Evolutionary conservation across 2,113 vertebrate genomes (phyloP).

Genomic region (Phalacrocorax carbo): DNA sequence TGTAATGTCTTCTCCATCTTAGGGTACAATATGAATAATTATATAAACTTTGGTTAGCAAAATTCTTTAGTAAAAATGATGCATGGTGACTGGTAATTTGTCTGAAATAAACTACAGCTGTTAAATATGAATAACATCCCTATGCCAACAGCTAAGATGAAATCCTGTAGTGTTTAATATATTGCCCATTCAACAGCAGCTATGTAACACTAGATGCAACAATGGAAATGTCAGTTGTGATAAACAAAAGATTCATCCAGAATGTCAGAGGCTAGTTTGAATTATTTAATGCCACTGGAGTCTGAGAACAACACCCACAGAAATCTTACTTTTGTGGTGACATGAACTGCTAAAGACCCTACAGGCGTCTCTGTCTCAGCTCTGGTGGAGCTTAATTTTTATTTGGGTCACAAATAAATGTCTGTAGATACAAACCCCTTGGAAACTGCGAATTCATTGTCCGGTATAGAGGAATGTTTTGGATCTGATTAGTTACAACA

Average conservation of each 20-base stretch:
- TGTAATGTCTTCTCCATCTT: not conserved
- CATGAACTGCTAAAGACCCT: slow-evolving; percentile 39
- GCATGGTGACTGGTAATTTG: slow-evolving; percentile 47
- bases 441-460: not conserved
- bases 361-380: not conserved
- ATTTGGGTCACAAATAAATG: slow-evolving; percentile 11
- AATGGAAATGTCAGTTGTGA: slow-evolving; percentile 63
- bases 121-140: slow-evolving; percentile 62
- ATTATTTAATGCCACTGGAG: slow-evolving; percentile 51
- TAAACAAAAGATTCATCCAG: slow-evolving; percentile 59
- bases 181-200: slow-evolving; percentile 53
- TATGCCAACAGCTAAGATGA: slow-evolving; percentile 44
- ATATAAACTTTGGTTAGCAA: slow-evolving; percentile 31
- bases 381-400: slow-evolving; percentile 45
- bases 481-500: not conserved
- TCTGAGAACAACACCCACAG: slow-evolving; percentile 39
- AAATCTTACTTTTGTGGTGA: slow-evolving; percentile 57
- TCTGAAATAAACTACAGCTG: slow-evolving; percentile 62
- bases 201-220: slow-evolving; percentile 45
- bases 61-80: slow-evolving; percentile 50
- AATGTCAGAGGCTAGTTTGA: slow-evolving; percentile 51
- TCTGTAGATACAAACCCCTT: not conserved
- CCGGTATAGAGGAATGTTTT: not conserved
- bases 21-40: slow-evolving; percentile 4
- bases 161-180: slow-evolving; percentile 57